phyloP scores from a whole-genome alignment of 2,888 invertebrate species.

The Plebejus anna region DNA sequence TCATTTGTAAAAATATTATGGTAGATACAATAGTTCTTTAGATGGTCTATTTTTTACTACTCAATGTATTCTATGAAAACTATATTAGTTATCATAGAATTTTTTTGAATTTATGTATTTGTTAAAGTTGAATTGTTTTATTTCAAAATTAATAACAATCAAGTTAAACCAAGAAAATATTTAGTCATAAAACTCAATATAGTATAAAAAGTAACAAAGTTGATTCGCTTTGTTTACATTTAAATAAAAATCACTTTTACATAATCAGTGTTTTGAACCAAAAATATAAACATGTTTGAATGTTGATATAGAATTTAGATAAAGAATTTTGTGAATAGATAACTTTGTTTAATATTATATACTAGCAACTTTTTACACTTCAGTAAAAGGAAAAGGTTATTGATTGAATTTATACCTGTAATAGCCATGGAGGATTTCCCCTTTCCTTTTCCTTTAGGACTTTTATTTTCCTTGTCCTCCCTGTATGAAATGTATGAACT shows the following conservation, averaged over 20 bases:
- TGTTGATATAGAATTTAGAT: background rate
- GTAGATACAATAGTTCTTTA: no score
- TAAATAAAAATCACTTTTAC: no score
- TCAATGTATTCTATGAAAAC: no score
- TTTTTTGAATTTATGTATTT: no score
- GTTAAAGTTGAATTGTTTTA: no score
- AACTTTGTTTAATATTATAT: no score
- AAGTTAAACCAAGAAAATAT: no score
- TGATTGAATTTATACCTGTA: conserved; percentile 41
- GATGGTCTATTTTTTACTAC: no score
- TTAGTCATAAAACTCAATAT: background rate
- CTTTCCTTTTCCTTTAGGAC: conserved; percentile 51
- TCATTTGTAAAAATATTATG: no score
- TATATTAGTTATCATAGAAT: background rate
- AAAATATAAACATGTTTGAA: background rate
- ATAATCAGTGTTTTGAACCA: background rate
- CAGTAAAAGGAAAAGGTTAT: background rate
- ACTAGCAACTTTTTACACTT: background rate
- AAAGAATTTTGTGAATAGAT: background rate
- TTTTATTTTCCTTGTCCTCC: conserved; percentile 49
- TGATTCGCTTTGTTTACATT: background rate
- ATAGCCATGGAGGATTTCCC: conserved; percentile 45
- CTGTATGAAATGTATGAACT: conserved; percentile 55
- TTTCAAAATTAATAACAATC: no score
- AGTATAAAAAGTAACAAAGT: background rate